phyloP scores from a whole-genome alignment of 92 coral and sea anemone species.

The Parazoanthus swiftii region DNA sequence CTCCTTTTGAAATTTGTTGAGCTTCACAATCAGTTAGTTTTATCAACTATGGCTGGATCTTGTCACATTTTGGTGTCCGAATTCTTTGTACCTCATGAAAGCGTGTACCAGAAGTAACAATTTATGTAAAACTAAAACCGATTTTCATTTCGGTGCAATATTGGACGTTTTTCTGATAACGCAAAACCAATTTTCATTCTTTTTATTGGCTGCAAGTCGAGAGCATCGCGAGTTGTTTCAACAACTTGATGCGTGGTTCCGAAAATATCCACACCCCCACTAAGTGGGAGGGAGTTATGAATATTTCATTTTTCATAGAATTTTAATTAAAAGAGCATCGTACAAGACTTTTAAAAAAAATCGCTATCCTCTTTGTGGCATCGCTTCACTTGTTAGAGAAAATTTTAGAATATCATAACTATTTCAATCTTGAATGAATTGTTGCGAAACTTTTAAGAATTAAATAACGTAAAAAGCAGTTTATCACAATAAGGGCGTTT shows the following conservation, averaged over 20 bases:
- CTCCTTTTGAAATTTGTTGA: too few relatives aligned
- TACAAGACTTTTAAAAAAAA: background rate
- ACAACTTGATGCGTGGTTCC: too few relatives aligned
- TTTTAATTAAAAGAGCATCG: too few relatives aligned
- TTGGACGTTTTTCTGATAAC: too few relatives aligned
- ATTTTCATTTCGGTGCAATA: too few relatives aligned
- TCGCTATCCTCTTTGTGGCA: slow-evolving; percentile 24
- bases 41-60: background rate
- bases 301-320: too few relatives aligned
- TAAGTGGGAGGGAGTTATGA: too few relatives aligned
- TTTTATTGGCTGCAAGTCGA: too few relatives aligned
- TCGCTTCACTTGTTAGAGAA: slow-evolving; percentile 6
- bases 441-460: slow-evolving; percentile 15
- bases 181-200: too few relatives aligned
- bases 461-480: slow-evolving; percentile 12
- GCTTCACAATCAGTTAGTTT: too few relatives aligned
- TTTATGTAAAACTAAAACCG: background rate
- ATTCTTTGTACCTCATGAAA: slow-evolving; percentile 21
- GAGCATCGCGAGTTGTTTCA: too few relatives aligned
- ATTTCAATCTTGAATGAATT: slow-evolving; percentile 18
- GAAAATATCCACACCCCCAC: too few relatives aligned
- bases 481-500: background rate
- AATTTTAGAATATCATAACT: slow-evolving; percentile 12
- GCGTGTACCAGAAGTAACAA: background rate
- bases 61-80: background rate